A percentile compares a stretch with the other conserved stretches of the same genome.
Conservation (phyloP, 2,797 vertebrate genomes). For the Esox masquinongy region DNA sequence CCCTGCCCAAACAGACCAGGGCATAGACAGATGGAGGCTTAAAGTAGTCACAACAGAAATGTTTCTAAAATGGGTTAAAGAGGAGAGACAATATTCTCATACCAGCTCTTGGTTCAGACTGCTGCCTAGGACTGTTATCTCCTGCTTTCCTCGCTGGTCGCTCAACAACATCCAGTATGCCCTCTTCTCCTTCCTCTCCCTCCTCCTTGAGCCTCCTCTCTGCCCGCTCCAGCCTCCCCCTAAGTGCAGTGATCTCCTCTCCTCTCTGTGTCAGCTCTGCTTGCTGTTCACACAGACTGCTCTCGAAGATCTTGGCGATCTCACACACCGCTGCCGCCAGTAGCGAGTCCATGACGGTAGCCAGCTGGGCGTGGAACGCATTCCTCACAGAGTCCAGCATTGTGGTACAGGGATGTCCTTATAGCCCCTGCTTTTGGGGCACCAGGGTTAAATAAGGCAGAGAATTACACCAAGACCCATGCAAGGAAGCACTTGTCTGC, state of each 20-base stretch:
- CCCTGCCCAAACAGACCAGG: constrained; percentile 28
- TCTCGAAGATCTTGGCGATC: constrained; percentile 75
- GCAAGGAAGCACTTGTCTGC: neutral
- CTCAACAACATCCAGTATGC: constrained; percentile 11
- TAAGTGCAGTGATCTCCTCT: constrained; percentile 65
- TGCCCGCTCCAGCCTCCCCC: constrained; percentile 61
- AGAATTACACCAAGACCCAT: neutral
- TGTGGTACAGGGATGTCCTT: neutral
- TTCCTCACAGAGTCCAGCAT: constrained; percentile 62
- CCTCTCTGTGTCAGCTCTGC: constrained; percentile 65
- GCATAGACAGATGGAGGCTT: neutral
- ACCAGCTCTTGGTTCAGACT: constrained; percentile 52
- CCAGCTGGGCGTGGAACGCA: constrained; percentile 70
- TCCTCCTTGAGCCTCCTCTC: constrained; percentile 61
- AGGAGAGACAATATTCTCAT: neutral
- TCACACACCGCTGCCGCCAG: constrained; percentile 72
- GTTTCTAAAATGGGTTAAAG: neutral
- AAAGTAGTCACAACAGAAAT: neutral
- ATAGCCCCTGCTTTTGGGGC: neutral
- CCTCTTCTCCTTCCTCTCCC: constrained; percentile 46
- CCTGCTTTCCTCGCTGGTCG: constrained; percentile 31
- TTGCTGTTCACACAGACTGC: constrained; percentile 73
- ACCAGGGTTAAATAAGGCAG: neutral
- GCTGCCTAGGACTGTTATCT: constrained; percentile 40
- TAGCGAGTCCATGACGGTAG: constrained; percentile 74